Conservation (phyloP, 2,888 invertebrate genomes). For the Scaptomyza tumidula region DNA sequence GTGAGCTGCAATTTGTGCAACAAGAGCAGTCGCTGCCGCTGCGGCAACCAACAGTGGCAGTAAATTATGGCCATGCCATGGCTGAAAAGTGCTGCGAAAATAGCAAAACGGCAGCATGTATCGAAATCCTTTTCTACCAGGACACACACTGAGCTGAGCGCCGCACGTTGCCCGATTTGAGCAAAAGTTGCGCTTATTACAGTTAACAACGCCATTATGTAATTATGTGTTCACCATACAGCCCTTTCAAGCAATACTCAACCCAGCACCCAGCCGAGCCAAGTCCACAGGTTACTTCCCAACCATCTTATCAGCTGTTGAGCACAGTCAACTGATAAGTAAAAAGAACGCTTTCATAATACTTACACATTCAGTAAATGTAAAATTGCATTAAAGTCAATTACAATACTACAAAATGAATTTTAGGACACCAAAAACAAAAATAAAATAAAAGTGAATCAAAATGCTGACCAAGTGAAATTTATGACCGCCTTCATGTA, state of each 20-base stretch:
- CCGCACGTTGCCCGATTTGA: conserved; percentile 51
- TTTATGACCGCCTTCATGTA: conserved; percentile 57
- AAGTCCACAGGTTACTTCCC: conserved; percentile 25
- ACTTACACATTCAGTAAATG: conserved; percentile 7
- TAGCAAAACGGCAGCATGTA: conserved; percentile 40
- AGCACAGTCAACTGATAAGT: conserved; percentile 35
- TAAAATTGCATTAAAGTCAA: conserved; percentile 34
- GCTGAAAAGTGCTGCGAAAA: conserved; percentile 60
- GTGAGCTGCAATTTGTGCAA: conserved; percentile 78
- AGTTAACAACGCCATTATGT: conserved; percentile 79
- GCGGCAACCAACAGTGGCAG: conserved; percentile 42
- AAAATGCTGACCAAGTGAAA: conserved; percentile 23
- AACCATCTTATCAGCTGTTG: conserved; percentile 32
- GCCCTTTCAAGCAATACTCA: conserved; percentile 35
- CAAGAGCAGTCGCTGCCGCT: conserved; percentile 48
- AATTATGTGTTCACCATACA: conserved; percentile 62
- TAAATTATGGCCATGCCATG: conserved; percentile 60
- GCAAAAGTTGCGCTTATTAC: conserved; percentile 76
- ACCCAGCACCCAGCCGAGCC: conserved; percentile 34
- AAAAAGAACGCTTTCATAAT: conserved; percentile 12
- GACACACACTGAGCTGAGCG: conserved; percentile 75
- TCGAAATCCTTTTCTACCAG: conserved; percentile 70
- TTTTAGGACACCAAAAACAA: not conserved
- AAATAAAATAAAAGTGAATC: conserved; percentile 3
- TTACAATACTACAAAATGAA: conserved; percentile 8